Evolutionary conservation across 2,797 vertebrate genomes (phyloP).

Genomic region (Cephalopachus bancanus): DNA sequence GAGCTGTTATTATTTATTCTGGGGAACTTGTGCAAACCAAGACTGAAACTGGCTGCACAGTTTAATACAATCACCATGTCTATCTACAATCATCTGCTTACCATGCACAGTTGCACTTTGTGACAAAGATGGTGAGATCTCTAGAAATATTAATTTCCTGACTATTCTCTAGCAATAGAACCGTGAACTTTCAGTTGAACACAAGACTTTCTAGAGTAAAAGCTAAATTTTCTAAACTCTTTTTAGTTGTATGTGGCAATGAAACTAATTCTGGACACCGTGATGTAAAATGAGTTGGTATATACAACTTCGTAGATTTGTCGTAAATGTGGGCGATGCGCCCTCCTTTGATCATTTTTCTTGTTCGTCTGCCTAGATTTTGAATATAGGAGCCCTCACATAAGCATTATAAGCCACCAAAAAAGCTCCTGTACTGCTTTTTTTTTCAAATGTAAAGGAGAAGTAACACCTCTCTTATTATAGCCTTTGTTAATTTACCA

Average conservation of each 20-base stretch:
- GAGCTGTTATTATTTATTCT: not conserved
- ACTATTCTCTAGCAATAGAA: not conserved
- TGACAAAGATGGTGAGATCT: not conserved
- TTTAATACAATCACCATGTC: not conserved
- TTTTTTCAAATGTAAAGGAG: not conserved
- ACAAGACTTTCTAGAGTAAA: not conserved
- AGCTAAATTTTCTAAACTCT: not conserved
- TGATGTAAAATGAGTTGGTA: not conserved
- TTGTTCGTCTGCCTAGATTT: not conserved
- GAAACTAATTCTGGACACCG: not conserved
- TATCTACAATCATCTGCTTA: not conserved
- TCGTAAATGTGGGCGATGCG: not conserved
- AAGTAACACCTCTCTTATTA: not conserved
- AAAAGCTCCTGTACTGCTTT: not conserved
- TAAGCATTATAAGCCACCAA: not conserved
- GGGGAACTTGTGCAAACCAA: not conserved
- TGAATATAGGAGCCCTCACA: too few species aligned
- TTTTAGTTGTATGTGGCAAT: not conserved
- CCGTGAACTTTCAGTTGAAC: not conserved
- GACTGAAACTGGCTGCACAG: not conserved
- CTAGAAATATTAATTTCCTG: not conserved
- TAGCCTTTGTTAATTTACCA: not conserved
- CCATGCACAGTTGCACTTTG: not conserved
- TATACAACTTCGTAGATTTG: not conserved
- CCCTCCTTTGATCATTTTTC: not conserved